Percentiles rank a stretch among this genome's conserved stretches.
phyloP scores from a whole-genome alignment of 1,140 invertebrate species.

The Lucilia cuprina region DNA sequence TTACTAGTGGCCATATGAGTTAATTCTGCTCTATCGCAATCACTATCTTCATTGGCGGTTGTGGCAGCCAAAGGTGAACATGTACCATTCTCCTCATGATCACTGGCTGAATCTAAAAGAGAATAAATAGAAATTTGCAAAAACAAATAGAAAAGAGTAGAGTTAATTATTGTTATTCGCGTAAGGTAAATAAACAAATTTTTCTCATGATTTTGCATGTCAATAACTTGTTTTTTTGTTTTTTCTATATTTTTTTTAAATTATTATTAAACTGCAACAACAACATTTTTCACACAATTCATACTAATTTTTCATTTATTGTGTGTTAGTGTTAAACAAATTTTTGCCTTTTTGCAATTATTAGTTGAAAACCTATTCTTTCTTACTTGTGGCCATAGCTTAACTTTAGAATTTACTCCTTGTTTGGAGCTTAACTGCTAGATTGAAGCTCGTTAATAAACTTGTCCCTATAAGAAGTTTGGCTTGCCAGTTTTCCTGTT shows the following conservation, averaged over 20 bases:
- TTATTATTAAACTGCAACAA: background rate
- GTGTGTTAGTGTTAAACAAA: background rate
- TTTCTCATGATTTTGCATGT: conserved; percentile 11
- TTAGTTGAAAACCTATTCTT: background rate
- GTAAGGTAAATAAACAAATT: background rate
- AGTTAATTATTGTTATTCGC: background rate
- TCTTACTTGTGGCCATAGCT: background rate
- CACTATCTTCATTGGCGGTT: conserved; percentile 47
- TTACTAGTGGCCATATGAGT: conserved; percentile 31
- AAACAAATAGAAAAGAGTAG: conserved; percentile 5
- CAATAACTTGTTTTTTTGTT: conserved; percentile 11
- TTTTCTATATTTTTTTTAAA: background rate
- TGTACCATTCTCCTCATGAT: conserved; percentile 14
- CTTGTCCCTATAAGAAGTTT: background rate
- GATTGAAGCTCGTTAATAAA: background rate
- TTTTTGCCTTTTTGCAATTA: background rate
- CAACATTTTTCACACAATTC: conserved; percentile 17
- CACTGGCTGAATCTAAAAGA: background rate
- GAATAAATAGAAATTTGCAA: background rate
- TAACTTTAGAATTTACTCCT: background rate
- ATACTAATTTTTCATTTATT: background rate
- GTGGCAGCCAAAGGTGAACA: conserved; percentile 53
- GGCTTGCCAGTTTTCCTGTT: background rate
- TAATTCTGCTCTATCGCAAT: conserved; percentile 36
- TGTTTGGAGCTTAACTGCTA: too few species aligned